Conservation (phyloP, 2,113 vertebrate species). For the Alexandromys fortis region DNA sequence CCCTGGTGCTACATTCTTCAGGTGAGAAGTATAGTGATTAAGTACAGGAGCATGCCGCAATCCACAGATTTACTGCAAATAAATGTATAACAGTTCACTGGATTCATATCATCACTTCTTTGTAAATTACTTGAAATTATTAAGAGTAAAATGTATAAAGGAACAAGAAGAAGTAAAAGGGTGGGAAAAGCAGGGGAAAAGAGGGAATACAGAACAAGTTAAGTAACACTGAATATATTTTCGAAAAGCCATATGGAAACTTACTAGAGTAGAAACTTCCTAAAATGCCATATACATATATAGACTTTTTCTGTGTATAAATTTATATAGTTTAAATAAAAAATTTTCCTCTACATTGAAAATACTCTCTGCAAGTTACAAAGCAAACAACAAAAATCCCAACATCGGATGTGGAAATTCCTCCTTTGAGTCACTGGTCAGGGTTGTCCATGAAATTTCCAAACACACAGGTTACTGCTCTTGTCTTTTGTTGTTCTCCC, state of each 20-base stretch:
- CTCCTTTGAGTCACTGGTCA: background rate
- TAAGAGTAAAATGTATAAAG: background rate
- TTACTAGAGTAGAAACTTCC: background rate
- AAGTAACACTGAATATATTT: background rate
- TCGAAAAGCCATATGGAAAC: background rate
- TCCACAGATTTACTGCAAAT: background rate
- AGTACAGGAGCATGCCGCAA: background rate
- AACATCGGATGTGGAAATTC: background rate
- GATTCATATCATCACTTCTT: too few species aligned
- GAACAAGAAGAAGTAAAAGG: too few species aligned
- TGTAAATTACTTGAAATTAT: background rate
- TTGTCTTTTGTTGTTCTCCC: background rate
- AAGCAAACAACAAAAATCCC: background rate
- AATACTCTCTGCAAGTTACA: background rate
- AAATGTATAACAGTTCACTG: background rate
- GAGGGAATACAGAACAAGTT: too few species aligned
- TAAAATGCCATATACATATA: background rate
- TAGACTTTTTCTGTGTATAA: background rate
- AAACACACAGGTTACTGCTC: background rate
- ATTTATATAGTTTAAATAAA: background rate
- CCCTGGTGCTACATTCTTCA: background rate
- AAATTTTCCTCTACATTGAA: background rate
- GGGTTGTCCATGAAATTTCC: background rate
- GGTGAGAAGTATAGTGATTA: background rate
- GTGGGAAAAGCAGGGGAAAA: background rate